Evolutionary conservation across 2,888 invertebrate species (phyloP).

Genomic region (Oxycera nigricornis): DNA sequence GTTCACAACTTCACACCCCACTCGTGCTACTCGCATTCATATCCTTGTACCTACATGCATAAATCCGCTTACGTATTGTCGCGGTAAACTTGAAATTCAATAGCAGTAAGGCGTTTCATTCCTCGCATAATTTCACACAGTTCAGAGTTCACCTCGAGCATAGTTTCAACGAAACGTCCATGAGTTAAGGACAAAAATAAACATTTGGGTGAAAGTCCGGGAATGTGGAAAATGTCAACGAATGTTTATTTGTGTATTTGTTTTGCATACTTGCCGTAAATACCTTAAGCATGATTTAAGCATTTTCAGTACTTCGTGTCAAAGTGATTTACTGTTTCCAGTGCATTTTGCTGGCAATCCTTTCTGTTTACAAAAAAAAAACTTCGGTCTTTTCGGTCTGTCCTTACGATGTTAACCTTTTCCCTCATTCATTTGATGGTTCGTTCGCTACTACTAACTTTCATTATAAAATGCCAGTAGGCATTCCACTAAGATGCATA

Average conservation of each 20-base stretch:
- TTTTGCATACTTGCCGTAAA: slow-evolving; percentile 33
- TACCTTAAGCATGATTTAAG: slow-evolving; percentile 45
- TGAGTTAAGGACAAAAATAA: slow-evolving; percentile 38
- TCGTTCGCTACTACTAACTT: neutral
- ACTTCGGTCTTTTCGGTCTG: neutral
- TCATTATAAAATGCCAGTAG: neutral
- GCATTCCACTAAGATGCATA: slow-evolving; percentile 7
- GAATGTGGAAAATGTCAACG: slow-evolving; percentile 32
- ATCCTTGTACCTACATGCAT: neutral
- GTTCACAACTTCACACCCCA: neutral
- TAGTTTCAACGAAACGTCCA: neutral
- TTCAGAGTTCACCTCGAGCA: neutral
- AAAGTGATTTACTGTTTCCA: slow-evolving; percentile 45
- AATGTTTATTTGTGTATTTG: slow-evolving; percentile 35
- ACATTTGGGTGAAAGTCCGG: neutral
- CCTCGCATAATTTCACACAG: slow-evolving; percentile 37
- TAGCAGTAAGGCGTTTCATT: slow-evolving; percentile 21
- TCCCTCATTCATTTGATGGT: neutral
- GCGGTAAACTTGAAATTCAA: neutral
- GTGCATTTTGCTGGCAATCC: slow-evolving; percentile 21
- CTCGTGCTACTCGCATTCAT: neutral
- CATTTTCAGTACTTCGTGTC: slow-evolving; percentile 47
- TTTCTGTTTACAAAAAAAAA: neutral
- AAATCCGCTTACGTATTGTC: neutral
- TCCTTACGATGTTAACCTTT: too few relatives aligned